Percentiles rank a stretch among this genome's conserved stretches.
Evolutionary conservation across 2,113 vertebrate genomes (phyloP).

Genomic region (Tapirus terrestris): DNA sequence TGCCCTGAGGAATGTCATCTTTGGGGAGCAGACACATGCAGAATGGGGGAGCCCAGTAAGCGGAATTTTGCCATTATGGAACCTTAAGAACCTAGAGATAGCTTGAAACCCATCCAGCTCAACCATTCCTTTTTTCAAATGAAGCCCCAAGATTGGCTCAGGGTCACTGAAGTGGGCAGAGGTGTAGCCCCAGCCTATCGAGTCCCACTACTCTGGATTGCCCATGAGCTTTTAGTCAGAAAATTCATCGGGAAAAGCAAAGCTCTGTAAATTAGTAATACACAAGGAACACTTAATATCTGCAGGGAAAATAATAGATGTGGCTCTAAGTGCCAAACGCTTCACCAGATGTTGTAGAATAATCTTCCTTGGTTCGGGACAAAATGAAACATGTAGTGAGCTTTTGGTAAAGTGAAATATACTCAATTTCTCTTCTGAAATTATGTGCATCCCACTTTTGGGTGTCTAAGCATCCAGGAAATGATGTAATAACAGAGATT

Average conservation of each 20-base stretch:
- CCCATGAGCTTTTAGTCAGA: constrained; percentile 27
- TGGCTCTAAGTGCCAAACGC: not conserved
- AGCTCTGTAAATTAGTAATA: not conserved
- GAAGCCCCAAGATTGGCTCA: not conserved
- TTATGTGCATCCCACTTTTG: constrained; percentile 4
- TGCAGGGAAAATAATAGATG: not conserved
- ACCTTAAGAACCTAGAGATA: not conserved
- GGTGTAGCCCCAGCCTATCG: not conserved
- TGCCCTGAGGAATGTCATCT: not conserved
- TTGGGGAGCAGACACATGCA: not conserved
- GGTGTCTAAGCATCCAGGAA: constrained; percentile 10
- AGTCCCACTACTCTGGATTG: not conserved
- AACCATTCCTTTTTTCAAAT: not conserved
- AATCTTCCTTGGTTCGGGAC: not conserved
- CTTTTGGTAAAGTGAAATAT: constrained; percentile 13
- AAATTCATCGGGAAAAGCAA: not conserved
- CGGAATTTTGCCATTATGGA: not conserved
- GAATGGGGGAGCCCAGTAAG: not conserved
- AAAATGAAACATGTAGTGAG: not conserved
- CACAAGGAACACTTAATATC: not conserved
- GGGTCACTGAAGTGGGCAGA: not conserved
- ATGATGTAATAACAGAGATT: not conserved
- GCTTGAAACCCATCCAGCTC: not conserved
- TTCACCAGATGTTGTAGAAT: not conserved
- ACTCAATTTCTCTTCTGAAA: constrained; percentile 44